A percentile compares a stretch with the other conserved stretches of the same genome.
phyloP scores from a whole-genome alignment of 1,140 invertebrate species.

The Conopomorpha cramerella region DNA sequence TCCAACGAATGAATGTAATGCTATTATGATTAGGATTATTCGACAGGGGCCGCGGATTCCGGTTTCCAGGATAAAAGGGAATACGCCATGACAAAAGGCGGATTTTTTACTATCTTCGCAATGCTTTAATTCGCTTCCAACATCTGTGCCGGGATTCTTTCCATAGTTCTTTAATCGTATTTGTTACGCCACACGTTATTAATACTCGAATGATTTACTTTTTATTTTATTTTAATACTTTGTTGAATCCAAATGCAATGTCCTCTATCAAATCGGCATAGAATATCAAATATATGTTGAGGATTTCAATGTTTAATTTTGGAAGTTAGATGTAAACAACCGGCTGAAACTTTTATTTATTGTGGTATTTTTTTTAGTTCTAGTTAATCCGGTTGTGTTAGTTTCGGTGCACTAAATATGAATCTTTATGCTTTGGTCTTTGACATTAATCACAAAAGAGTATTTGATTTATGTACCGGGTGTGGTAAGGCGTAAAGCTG shows the following conservation, averaged over 20 bases:
- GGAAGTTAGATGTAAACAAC: slow-evolving; percentile 50
- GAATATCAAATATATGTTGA: no score
- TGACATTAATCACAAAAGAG: slow-evolving; percentile 58
- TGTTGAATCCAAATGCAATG: no score
- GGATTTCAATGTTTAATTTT: slow-evolving; percentile 58
- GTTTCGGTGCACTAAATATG: slow-evolving; percentile 51
- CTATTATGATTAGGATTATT: slow-evolving; percentile 56
- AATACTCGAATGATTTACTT: slow-evolving; percentile 47
- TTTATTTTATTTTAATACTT: slow-evolving; percentile 54
- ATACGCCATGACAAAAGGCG: slow-evolving; percentile 39
- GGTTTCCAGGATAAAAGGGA: slow-evolving; percentile 50
- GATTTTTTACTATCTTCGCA: slow-evolving; percentile 23
- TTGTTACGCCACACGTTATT: slow-evolving; percentile 48
- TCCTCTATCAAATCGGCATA: no score
- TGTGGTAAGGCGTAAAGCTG: no score
- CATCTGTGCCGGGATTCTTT: slow-evolving; percentile 35
- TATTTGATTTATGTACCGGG: slow-evolving; percentile 51
- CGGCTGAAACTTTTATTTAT: slow-evolving; percentile 48
- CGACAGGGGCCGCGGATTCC: slow-evolving; percentile 40
- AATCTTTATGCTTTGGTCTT: slow-evolving; percentile 45
- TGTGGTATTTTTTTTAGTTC: slow-evolving; percentile 27
- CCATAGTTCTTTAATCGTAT: slow-evolving; percentile 39
- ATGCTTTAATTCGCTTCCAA: slow-evolving; percentile 39
- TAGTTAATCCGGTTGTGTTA: slow-evolving; percentile 48
- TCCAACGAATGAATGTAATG: slow-evolving; percentile 51